Base-by-base conservation (phyloP, 2,888 invertebrate genomes). In the Phorcus lineatus region DNA sequence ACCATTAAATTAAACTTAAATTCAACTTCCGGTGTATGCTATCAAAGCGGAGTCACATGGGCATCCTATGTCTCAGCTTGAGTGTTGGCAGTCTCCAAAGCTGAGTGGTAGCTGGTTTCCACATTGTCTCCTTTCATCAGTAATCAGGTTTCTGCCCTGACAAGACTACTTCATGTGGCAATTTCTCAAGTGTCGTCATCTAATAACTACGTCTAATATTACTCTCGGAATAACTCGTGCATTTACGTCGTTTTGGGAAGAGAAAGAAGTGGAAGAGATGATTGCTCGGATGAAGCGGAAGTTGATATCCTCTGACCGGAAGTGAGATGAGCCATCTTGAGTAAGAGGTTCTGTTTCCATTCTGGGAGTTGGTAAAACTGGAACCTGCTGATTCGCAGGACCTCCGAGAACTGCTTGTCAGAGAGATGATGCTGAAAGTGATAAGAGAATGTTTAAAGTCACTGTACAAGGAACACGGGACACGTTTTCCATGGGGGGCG, bases 301-400 rank as follows among this genome's bases (percentile, higher is more conserved):
- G 57, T 74, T 47, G 47, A 24, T 17, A 52, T 24, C 19, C 3
- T 74, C 24, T 24, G 24, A 47, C 40, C 80, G 70, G 57, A 47
- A 52, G 81, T 81, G 0, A 86, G 80, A 24, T 82, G 77, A 53
- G 85, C 82, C 16, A 86, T 85, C n/a, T 74, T 79, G 47, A 86
- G 78, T n/a, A 86, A 81, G 62, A 86, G 86, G 24, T 80, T 74
- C 36, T 86, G 87, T 77, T 87, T 87, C 87, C 86, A 87, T 24
- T 67, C 55, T 24, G 87, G 87, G 16, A 86, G 81, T 19, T 67
- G 82, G 66, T 85, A 86, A 70, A 86, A 87, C 36, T 85, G 81
- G 9, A 31, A 53, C 16, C 86, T 79, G 7, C 74, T 67, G 52
- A 84, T 66, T 22, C 78, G 57, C 40, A 84, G 54, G 1, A 77